Conservation (phyloP, 30 jellyfish, hydroid and myxozoan genomes). For the Hydractinia symbiolongicarpus region DNA sequence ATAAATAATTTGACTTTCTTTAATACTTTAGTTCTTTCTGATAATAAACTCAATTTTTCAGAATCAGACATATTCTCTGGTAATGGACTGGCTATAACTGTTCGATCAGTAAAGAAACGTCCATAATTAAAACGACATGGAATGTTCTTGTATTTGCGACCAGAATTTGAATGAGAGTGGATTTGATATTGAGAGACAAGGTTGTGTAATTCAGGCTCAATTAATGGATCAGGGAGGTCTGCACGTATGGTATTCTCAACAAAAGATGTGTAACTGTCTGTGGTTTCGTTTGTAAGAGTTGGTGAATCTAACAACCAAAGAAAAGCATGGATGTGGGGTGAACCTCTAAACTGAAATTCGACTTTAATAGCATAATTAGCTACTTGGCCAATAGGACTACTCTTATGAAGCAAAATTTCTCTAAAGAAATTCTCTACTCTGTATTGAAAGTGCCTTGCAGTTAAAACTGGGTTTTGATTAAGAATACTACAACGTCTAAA, state of each 20-base stretch:
- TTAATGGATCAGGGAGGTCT: constrained; percentile 11
- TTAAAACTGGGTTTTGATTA: constrained; percentile 27
- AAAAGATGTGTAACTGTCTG: background rate
- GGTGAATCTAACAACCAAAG: background rate
- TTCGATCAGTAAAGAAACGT: constrained; percentile 6
- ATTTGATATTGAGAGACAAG: constrained; percentile 23
- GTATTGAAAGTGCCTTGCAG: constrained; percentile 46
- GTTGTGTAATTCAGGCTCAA: background rate
- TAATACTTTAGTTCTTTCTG: background rate
- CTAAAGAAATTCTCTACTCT: constrained; percentile 32
- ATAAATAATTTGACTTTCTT: background rate
- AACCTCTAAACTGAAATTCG: background rate
- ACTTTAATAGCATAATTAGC: too few relatives aligned
- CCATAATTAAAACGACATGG: constrained; percentile 21
- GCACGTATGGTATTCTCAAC: background rate
- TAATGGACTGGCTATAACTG: constrained; percentile 8
- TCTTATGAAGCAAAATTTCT: constrained; percentile 10
- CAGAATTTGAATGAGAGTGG: constrained; percentile 22
- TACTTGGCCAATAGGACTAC: constrained; percentile 17
- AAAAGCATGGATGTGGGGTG: background rate
- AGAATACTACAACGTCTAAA: constrained; percentile 22
- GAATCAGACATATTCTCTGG: background rate
- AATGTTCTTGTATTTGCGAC: constrained; percentile 24
- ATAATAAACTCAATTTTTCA: background rate
- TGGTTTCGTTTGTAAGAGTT: background rate